Evolutionary conservation across 1,140 invertebrate genomes (phyloP), one percentile per base, ranked within the genome.

Genomic region (Ostrea edulis): DNA sequence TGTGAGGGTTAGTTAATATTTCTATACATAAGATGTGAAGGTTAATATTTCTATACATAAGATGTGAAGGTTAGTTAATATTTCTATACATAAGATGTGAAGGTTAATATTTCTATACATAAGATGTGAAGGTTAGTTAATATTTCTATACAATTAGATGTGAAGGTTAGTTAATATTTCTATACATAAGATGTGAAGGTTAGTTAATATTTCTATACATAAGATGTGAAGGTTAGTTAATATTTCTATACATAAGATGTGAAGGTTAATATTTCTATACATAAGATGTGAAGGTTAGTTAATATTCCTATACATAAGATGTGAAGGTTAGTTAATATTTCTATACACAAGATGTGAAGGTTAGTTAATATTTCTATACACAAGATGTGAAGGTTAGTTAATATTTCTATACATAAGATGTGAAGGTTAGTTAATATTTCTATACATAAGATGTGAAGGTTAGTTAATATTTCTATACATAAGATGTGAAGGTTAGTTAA

Each of bases 351-450:
- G n/a, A n/a, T 62, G 91, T 89, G 20, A 90, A 92, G 88, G 92
- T 92, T 82, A 87, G 88, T 82, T 44, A n/a, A 8, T 82, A 8
- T 82, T 65, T 22, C 2, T 65, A 44, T 44, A 44, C 35, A 44
- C n/a, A n/a, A n/a, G n/a, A n/a, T 62, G 91, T 89, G 20, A 90
- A 92, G 88, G 92, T 92, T 82, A 87, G 88, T 82, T 44, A n/a
- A 8, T 82, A 8, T 82, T 65, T 22, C 2, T 65, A 44, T 44
- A 44, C 35, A 44, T n/a, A n/a, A n/a, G n/a, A n/a, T 62, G 91
- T 89, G 20, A 90, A 92, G 88, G 92, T 92, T 82, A 87, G 88
- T 82, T 44, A n/a, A 8, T 82, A 8, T 82, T 65, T 22, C 2
- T 65, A 44, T 44, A 44, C 35, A 44, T n/a, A n/a, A n/a, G n/a